These are phyloP conservation scores for Lota lota DNA, from an alignment of 2,113 vertebrate species.

Conservation along the genomic window DNA sequence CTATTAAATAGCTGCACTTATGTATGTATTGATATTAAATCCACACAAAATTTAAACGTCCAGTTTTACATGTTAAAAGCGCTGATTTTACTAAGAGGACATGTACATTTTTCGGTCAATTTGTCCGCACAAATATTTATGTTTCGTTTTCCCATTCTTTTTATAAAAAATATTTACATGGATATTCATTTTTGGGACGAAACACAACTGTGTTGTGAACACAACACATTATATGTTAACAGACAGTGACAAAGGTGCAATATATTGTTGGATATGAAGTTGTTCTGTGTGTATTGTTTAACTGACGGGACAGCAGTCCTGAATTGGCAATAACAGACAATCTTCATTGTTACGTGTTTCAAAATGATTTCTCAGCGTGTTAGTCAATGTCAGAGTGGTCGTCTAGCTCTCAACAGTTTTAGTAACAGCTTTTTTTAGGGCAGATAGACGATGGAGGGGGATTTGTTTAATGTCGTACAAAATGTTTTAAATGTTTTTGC, in stretches of 20 bases:
- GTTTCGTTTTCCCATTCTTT: slow-evolving; percentile 3
- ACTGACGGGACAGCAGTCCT: slow-evolving; percentile 55
- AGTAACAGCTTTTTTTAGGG: slow-evolving; percentile 20
- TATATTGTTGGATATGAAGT: slow-evolving; percentile 71
- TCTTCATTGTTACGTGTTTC: slow-evolving; percentile 70
- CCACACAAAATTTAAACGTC: neutral
- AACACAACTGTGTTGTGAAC: slow-evolving; percentile 61
- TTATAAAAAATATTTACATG: slow-evolving; percentile 29
- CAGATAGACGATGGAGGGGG: slow-evolving; percentile 40
- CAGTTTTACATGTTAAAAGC: slow-evolving; percentile 5
- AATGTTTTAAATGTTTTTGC: slow-evolving; percentile 5
- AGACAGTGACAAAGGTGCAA: slow-evolving; percentile 80
- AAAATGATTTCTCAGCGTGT: slow-evolving; percentile 52
- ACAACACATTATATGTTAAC: slow-evolving; percentile 65
- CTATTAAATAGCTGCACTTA: neutral
- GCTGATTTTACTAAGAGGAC: slow-evolving; percentile 21
- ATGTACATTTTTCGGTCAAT: neutral
- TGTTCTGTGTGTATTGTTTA: slow-evolving; percentile 71
- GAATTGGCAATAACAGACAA: slow-evolving; percentile 78
- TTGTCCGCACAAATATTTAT: neutral
- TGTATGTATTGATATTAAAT: neutral
- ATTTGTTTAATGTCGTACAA: slow-evolving; percentile 40
- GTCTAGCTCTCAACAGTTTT: slow-evolving; percentile 26
- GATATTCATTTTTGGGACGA: slow-evolving; percentile 36
- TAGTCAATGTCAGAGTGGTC: slow-evolving; percentile 48